Evolutionary conservation across 2,113 vertebrate genomes (phyloP).

Genomic region (Pangasianodon hypophthalmus): DNA sequence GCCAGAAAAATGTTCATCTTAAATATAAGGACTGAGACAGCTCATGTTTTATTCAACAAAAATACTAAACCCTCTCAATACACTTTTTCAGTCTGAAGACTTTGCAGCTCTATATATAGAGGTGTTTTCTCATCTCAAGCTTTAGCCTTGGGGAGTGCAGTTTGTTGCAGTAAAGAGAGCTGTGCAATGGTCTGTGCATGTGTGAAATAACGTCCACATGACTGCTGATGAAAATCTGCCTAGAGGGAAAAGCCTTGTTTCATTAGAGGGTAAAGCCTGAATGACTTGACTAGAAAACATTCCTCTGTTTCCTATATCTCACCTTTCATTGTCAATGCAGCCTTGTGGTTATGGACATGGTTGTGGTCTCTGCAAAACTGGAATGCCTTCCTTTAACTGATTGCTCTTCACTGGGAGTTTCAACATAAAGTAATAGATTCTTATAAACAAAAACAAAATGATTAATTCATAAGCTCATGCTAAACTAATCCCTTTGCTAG

Average conservation of each 20-base stretch:
- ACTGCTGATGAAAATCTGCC: background rate
- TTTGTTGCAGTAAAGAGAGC: conserved; percentile 23
- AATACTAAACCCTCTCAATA: background rate
- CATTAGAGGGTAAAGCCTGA: conserved; percentile 14
- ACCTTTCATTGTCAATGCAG: background rate
- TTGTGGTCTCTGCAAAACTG: background rate
- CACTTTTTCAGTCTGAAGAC: background rate
- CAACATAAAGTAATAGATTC: background rate
- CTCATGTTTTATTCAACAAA: conserved; percentile 30
- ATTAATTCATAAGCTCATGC: background rate
- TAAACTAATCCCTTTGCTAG: background rate
- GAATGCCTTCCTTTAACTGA: background rate
- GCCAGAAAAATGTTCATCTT: conserved; percentile 11
- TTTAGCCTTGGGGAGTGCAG: background rate
- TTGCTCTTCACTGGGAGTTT: background rate
- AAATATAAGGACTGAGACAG: background rate
- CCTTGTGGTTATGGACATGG: background rate
- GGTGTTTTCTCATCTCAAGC: conserved; percentile 26
- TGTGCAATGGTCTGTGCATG: conserved; percentile 16
- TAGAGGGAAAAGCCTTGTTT: background rate
- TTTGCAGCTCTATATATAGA: conserved; percentile 8
- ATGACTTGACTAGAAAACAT: background rate
- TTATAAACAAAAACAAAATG: background rate
- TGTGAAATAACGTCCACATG: conserved; percentile 9
- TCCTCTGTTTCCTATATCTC: background rate